phyloP scores from a whole-genome alignment of 1,140 invertebrate genomes.

The Scaptomyza graminum region DNA sequence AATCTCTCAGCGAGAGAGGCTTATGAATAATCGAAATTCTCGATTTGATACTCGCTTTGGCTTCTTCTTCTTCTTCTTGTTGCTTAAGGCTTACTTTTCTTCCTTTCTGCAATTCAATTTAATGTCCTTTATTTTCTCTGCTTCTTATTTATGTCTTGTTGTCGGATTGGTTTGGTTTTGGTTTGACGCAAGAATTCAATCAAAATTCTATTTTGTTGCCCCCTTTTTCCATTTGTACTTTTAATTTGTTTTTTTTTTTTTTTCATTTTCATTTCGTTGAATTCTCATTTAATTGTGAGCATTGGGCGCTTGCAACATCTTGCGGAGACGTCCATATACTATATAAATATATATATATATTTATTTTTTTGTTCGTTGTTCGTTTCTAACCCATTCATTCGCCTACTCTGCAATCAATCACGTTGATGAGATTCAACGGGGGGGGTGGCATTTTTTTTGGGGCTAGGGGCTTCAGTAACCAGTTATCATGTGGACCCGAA shows the following conservation, averaged over 20 bases:
- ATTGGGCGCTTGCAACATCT: slow-evolving; percentile 20
- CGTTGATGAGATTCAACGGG: slow-evolving; percentile 15
- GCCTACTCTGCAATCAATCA: slow-evolving; percentile 55
- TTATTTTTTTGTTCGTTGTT: not conserved
- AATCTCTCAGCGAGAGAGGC: not conserved
- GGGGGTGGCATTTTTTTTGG: not conserved
- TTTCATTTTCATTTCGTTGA: slow-evolving; percentile 12
- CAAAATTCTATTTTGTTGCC: slow-evolving; percentile 57
- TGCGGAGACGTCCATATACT: not conserved
- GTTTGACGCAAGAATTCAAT: slow-evolving; percentile 52
- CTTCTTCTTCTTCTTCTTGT: not conserved
- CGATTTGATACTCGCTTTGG: too few species aligned
- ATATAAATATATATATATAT: not conserved
- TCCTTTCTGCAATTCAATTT: slow-evolving; percentile 18
- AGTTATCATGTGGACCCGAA: slow-evolving; percentile 38
- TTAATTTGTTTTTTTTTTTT: not conserved
- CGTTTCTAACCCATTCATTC: too few species aligned
- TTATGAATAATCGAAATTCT: not conserved
- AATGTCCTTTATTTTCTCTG: slow-evolving; percentile 24
- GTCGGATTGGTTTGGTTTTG: not conserved
- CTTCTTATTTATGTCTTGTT: not conserved
- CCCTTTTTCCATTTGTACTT: slow-evolving; percentile 16
- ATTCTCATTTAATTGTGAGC: slow-evolving; percentile 65
- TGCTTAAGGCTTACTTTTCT: not conserved
- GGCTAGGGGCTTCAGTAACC: slow-evolving; percentile 13